Evolutionary conservation across 2,113 vertebrate genomes (phyloP).

Genomic region (Muntiacus reevesi): DNA sequence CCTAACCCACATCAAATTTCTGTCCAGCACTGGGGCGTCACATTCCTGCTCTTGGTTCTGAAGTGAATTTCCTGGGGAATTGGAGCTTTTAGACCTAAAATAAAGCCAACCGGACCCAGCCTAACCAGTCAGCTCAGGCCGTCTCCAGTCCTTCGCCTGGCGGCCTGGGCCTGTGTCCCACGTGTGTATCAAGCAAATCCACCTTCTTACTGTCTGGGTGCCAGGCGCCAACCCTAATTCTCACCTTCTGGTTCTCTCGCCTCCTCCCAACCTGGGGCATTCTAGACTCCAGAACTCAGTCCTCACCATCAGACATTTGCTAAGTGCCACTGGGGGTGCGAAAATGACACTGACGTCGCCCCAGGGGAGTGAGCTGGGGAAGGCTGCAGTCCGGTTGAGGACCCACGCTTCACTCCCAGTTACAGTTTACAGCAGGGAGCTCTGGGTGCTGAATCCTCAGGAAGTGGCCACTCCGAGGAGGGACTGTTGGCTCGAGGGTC

Average conservation of each 20-base stretch:
- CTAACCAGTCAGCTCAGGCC: background rate
- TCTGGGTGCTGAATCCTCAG: background rate
- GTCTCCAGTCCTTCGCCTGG: background rate
- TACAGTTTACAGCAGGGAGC: background rate
- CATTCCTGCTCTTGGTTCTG: slow-evolving; percentile 56
- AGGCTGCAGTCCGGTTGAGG: background rate
- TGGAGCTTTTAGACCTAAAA: slow-evolving; percentile 57
- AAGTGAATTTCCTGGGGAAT: slow-evolving; percentile 66
- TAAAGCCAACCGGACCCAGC: slow-evolving; percentile 34
- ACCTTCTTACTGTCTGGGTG: background rate
- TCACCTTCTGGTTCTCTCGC: background rate
- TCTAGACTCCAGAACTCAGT: background rate
- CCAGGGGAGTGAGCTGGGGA: background rate
- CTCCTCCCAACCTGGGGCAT: background rate
- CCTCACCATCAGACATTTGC: background rate
- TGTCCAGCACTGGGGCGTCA: slow-evolving; percentile 31
- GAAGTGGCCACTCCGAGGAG: background rate
- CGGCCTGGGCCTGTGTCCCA: background rate
- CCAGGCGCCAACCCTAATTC: background rate
- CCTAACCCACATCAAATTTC: slow-evolving; percentile 33
- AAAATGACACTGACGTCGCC: rapidly evolving
- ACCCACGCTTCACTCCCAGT: background rate
- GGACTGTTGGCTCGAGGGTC: rapidly evolving
- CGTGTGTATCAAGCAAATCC: background rate
- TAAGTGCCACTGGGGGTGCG: too few relatives aligned